phyloP scores from a whole-genome alignment of 2,888 invertebrate species.

The Drosophila macrospina region DNA sequence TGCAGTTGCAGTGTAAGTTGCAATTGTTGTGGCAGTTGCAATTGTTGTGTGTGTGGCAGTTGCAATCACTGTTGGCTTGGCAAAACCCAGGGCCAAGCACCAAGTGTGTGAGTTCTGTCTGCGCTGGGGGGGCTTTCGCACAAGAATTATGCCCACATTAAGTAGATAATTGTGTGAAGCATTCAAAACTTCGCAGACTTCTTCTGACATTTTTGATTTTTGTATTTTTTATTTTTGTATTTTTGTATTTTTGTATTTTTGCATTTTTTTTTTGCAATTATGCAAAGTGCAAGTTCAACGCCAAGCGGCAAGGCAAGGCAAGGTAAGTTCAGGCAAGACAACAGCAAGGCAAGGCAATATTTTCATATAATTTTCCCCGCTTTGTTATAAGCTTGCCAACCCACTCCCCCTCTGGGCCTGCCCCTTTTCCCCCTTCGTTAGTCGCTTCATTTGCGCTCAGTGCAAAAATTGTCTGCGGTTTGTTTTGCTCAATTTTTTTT shows the following conservation, averaged over 20 bases:
- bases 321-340: no score
- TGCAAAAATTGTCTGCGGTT: conserved; percentile 52
- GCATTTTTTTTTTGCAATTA: conserved; percentile 56
- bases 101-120: conserved; percentile 53
- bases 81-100: conserved; percentile 51
- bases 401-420: not conserved
- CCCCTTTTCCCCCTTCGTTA: conserved; percentile 26
- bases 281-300: conserved; percentile 78
- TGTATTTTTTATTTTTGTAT: not conserved
- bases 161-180: conserved; percentile 70
- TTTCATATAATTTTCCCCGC: conserved; percentile 12
- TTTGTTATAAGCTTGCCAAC: conserved; percentile 4
- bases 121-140: conserved; percentile 48
- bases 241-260: not conserved
- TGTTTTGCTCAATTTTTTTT: conserved; percentile 34
- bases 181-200: conserved; percentile 8
- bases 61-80: not conserved
- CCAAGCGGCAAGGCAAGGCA: conserved; percentile 22
- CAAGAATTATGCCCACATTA: conserved; percentile 66
- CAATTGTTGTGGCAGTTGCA: conserved; percentile 5
- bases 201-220: not conserved
- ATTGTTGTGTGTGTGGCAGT: not conserved
- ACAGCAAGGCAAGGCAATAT: conserved; percentile 19
- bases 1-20: not conserved
- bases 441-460: conserved; percentile 64